A percentile compares a stretch with the other conserved stretches of the same genome.
These are phyloP conservation scores for Pocillopora damicornis DNA, from an alignment of 64 coral and sea anemone genomes.

Conservation along the genomic window DNA sequence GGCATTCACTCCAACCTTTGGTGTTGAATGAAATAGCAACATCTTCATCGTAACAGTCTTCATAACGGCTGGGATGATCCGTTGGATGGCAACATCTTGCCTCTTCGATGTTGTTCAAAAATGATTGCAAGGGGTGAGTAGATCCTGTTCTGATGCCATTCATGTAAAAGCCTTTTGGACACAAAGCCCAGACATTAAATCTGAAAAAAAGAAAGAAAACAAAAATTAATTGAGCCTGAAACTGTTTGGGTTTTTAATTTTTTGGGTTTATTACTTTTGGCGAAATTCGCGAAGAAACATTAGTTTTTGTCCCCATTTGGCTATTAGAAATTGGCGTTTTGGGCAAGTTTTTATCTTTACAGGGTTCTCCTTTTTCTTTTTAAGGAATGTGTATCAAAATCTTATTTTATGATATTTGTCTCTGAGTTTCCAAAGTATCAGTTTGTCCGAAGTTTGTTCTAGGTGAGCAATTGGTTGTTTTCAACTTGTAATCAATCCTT, in stretches of 20 bases:
- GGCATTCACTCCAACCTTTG: slow-evolving; percentile 5
- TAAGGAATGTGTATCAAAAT: no score
- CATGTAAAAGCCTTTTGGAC: not conserved
- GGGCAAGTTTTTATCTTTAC: no score
- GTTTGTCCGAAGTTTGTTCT: no score
- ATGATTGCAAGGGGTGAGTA: not conserved
- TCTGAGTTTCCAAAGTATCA: no score
- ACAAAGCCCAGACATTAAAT: not conserved
- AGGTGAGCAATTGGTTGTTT: no score
- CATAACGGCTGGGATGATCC: not conserved
- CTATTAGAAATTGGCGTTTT: no score
- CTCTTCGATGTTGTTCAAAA: not conserved
- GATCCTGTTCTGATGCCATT: not conserved
- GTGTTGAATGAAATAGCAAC: not conserved
- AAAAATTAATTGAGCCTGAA: not conserved
- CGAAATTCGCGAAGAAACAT: no score
- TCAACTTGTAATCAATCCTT: no score
- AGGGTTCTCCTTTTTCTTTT: no score
- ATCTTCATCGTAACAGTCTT: slow-evolving; percentile 25
- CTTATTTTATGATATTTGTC: no score
- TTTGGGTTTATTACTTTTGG: no score
- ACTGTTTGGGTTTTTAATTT: not conserved
- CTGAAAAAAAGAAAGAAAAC: not conserved
- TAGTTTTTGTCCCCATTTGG: no score
- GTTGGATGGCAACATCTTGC: not conserved